A percentile compares a stretch with the other conserved stretches of the same genome.
phyloP scores from a whole-genome alignment of 2,888 invertebrate species.

The Nemoura dubitans region DNA sequence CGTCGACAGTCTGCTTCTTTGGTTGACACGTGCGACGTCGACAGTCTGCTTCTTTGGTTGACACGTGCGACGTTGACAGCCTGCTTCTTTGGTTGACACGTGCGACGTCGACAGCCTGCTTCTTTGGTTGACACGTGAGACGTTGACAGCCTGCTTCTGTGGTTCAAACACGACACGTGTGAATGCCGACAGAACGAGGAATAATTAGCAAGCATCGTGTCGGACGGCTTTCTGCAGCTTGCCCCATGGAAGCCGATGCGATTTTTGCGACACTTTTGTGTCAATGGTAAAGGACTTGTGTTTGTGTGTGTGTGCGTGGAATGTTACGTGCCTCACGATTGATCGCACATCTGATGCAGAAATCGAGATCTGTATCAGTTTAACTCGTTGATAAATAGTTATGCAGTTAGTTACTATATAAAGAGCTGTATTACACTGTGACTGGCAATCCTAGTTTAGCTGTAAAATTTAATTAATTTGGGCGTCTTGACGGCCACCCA shows the following conservation, averaged over 20 bases:
- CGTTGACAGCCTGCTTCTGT: too few relatives aligned
- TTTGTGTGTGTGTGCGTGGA: too few relatives aligned
- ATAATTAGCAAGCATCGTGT: neutral
- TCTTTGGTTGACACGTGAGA: too few relatives aligned
- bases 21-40: too few relatives aligned
- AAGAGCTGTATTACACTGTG: too few relatives aligned
- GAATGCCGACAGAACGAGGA: neutral
- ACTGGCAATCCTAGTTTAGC: neutral
- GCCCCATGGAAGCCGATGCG: neutral
- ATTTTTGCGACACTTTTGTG: neutral
- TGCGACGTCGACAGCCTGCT: too few relatives aligned
- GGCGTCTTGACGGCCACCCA: neutral
- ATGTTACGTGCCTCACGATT: neutral
- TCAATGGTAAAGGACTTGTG: neutral
- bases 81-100: too few relatives aligned
- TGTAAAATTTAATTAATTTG: neutral
- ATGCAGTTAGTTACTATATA: too few relatives aligned
- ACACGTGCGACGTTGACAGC: too few relatives aligned
- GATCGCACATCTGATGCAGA: neutral
- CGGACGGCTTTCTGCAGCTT: neutral
- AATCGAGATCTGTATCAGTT: neutral
- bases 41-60: too few relatives aligned
- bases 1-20: too few relatives aligned
- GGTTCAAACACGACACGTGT: neutral
- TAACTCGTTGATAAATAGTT: too few relatives aligned